These are phyloP conservation scores for Xerus inauris DNA, from an alignment of 2,113 vertebrate species.

Conservation along the genomic window DNA sequence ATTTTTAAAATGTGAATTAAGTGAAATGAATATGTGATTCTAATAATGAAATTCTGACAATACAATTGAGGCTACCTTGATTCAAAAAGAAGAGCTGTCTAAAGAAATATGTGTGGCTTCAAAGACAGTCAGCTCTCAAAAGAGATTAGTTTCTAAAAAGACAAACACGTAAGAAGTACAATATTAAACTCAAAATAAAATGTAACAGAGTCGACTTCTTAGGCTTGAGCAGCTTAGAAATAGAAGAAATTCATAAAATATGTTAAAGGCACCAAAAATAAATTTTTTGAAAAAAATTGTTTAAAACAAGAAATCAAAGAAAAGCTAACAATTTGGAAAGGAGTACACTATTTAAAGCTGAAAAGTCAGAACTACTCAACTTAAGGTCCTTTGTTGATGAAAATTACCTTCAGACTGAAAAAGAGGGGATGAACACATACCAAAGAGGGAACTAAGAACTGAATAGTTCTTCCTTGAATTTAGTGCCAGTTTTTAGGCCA, in stretches of 20 bases:
- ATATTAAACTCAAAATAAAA: neutral
- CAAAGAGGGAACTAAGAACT: neutral
- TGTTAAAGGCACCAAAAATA: slow-evolving; percentile 14
- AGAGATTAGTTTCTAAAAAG: slow-evolving; percentile 32
- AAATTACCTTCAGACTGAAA: neutral
- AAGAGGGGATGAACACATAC: neutral
- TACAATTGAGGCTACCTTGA: neutral
- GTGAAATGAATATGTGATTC: neutral
- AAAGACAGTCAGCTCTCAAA: neutral
- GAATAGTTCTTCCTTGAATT: neutral
- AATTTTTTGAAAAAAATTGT: neutral
- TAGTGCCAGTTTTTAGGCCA: neutral
- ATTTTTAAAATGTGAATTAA: slow-evolving; percentile 44
- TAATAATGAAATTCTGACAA: slow-evolving; percentile 30
- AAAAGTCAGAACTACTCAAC: neutral
- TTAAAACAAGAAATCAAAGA: neutral
- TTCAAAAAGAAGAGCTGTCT: neutral
- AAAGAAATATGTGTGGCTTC: neutral
- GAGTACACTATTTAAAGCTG: neutral
- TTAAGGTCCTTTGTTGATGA: neutral
- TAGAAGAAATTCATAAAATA: slow-evolving; percentile 5
- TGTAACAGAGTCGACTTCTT: neutral
- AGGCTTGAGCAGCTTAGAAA: slow-evolving; percentile 31
- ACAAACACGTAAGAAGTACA: neutral
- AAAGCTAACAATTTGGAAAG: neutral